A percentile compares a stretch with the other conserved stretches of the same genome.
Conservation (phyloP, 35 echinoderm and acorn worm genomes). For the Ophioderma brevispina region DNA sequence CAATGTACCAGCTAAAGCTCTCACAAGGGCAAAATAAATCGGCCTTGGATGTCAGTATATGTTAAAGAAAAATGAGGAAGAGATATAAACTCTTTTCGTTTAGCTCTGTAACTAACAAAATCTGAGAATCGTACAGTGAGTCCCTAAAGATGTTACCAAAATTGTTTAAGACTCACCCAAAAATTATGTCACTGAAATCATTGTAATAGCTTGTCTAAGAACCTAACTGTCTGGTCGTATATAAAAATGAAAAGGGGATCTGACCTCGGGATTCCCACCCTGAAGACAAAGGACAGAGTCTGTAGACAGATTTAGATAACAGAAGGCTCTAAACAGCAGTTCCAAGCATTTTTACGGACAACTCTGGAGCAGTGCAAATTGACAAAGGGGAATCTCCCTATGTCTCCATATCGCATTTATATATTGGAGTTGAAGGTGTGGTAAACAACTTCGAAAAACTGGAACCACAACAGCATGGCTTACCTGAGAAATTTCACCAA, state of each 20-base stretch:
- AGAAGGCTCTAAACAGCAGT: conserved; percentile 17
- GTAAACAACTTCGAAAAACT: no score
- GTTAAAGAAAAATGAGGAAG: conserved; percentile 65
- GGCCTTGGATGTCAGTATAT: conserved; percentile 9
- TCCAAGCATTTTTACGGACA: conserved; percentile 19
- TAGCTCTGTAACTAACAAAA: neutral
- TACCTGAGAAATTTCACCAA: conserved; percentile 29
- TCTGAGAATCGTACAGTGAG: neutral
- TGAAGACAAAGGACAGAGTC: neutral
- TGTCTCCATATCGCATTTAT: neutral
- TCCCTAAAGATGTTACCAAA: neutral
- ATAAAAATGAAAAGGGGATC: neutral
- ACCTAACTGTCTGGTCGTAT: no score
- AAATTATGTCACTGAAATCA: no score
- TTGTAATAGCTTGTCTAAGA: no score
- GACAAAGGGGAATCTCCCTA: neutral
- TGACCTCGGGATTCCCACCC: conserved; percentile 2
- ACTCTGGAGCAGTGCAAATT: neutral
- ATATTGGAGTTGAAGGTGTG: neutral
- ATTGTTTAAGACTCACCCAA: no score
- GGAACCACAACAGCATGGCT: conserved; percentile 10
- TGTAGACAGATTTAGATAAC: conserved; percentile 1
- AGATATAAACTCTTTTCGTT: neutral
- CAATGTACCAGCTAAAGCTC: conserved; percentile 38
- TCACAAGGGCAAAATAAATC: conserved; percentile 12